Evolutionary conservation across 2,888 invertebrate genomes (phyloP), one percentile per base, ranked within the genome.

Genomic region (Drosophila paranaensis): DNA sequence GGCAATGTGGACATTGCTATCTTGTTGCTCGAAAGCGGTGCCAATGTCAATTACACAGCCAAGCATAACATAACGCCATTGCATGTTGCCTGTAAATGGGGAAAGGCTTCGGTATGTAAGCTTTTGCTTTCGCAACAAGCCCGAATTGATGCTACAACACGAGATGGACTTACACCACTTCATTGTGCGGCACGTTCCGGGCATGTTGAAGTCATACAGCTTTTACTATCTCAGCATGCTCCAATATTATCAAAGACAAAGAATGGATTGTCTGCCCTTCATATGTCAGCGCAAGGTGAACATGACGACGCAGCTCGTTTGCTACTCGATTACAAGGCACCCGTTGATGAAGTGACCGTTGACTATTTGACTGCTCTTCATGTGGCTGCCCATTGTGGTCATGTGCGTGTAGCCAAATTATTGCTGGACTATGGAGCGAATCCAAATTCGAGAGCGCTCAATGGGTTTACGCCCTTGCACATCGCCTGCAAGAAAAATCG

Each of bases 401-500:
- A 98, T 92, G 98, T 98, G 37, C 94, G 97, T 91, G 98, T 98
- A 8, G 98, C 99, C 6, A 98, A 96, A 91, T 94, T 99, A 43
- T 94, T 99, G 35, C 94, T 99, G 69, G 98, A 98, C 91, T 95
- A 97, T 82, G 97, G 97, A 89, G 99, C 99, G n/a, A 98, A 99
- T 93, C 97, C 98, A 0, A 99, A 99, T 93, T 96, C 99, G 0
- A 95, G 99, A 40, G 98, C 98, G 5, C 94, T 98, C 39, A 99
- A 99, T 92, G 99, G 99, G 0, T 99, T 99, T 93, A 99, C 99
- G 0, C 98, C 99, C 0, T 94, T 99, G 61, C 99, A 99, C 93
- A 99, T 99, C 89, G 99, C 99, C 5, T 99, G 99, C 94, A 99
- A 99, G 94, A 99, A 99, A 93, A 99, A 99, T 93, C 95, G 99